A percentile compares a stretch with the other conserved stretches of the same genome.
Evolutionary conservation across 1,140 invertebrate species (phyloP).

Genomic region (Kradibia gibbosae): DNA sequence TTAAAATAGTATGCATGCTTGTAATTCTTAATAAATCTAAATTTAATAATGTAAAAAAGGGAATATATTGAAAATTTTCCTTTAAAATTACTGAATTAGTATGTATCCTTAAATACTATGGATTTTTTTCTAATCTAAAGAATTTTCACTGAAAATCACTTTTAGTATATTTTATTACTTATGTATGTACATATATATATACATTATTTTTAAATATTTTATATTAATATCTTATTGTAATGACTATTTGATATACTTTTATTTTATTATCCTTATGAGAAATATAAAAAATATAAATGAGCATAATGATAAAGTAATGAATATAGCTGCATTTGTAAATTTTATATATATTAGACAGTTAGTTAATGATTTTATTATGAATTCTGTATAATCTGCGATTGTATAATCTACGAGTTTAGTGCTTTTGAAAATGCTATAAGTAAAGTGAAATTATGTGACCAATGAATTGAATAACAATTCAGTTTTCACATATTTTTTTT

Average conservation of each 20-base stretch:
- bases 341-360: neutral
- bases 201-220: too few species aligned
- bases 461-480: neutral
- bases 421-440: neutral
- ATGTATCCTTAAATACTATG: too few species aligned
- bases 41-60: too few species aligned
- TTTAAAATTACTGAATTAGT: too few species aligned
- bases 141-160: too few species aligned
- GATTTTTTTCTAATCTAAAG: too few species aligned
- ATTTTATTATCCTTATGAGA: too few species aligned
- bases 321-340: neutral
- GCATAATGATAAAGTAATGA: neutral
- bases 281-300: too few species aligned
- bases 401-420: neutral
- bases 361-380: neutral
- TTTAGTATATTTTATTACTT: too few species aligned
- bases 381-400: neutral
- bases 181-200: too few species aligned
- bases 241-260: neutral
- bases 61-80: too few species aligned
- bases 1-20: neutral
- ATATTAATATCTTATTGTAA: neutral
- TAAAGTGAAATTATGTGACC: neutral
- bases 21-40: neutral
- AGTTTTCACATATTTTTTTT: neutral